Evolutionary conservation across 1,140 invertebrate species (phyloP).

Genomic region (Drosophila willistoni): DNA sequence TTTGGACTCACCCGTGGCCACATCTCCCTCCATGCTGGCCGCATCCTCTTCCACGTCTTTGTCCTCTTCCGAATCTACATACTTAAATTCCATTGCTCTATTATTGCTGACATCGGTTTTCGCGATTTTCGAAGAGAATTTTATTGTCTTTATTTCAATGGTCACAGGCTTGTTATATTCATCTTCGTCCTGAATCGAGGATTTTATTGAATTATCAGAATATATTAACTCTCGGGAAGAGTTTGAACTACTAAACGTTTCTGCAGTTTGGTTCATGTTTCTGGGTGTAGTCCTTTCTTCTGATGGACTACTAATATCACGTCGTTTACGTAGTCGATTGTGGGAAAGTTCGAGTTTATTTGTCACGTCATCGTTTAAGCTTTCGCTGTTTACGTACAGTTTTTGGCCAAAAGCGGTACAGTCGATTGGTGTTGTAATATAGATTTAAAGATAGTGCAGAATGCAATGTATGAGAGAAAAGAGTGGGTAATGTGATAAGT

Average conservation of each 20-base stretch:
- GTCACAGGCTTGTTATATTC: conserved; percentile 23
- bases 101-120: conserved; percentile 2
- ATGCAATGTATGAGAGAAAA: conserved; percentile 70
- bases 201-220: conserved; percentile 32
- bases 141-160: conserved; percentile 10
- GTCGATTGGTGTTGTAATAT: conserved; percentile 56
- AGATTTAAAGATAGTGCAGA: conserved; percentile 70
- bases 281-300: conserved; percentile 1
- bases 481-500: conserved; percentile 63
- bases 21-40: conserved; percentile 40
- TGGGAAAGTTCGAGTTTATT: conserved; percentile 54
- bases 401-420: conserved; percentile 57
- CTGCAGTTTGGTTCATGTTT: background rate
- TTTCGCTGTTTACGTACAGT: conserved; percentile 77
- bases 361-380: conserved; percentile 51
- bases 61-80: background rate
- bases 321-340: conserved; percentile 67
- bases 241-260: conserved; percentile 40
- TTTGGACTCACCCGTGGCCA: conserved; percentile 48
- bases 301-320: conserved; percentile 28
- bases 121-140: conserved; percentile 62
- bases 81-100: conserved; percentile 28
- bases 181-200: conserved; percentile 50
- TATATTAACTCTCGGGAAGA: conserved; percentile 48
- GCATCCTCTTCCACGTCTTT: conserved; percentile 19